These are phyloP conservation scores for Mesitornis unicolor DNA, from an alignment of 2,113 vertebrate species.

Conservation along the genomic window DNA sequence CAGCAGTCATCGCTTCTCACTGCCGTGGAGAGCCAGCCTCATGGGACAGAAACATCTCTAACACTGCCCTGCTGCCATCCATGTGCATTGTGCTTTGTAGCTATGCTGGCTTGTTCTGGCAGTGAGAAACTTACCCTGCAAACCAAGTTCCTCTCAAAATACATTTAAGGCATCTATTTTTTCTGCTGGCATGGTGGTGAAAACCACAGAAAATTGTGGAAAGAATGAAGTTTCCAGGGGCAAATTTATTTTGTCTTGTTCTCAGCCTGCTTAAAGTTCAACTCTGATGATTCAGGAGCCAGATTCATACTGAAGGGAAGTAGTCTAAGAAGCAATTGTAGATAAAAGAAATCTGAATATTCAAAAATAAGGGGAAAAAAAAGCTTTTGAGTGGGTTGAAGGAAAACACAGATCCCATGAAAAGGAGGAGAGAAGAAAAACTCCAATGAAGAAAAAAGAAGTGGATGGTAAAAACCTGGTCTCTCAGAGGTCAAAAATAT, in stretches of 20 bases:
- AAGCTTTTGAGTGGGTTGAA: neutral
- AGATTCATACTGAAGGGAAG: neutral
- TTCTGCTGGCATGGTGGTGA: neutral
- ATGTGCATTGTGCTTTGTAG: neutral
- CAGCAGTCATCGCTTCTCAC: neutral
- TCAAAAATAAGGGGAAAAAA: neutral
- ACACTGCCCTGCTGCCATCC: neutral
- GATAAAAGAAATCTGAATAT: slow-evolving; percentile 35
- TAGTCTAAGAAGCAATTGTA: slow-evolving; percentile 13
- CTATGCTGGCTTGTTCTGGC: neutral
- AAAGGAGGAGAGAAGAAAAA: slow-evolving; percentile 8
- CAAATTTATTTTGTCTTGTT: slow-evolving; percentile 37
- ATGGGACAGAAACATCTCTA: neutral
- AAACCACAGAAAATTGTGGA: slow-evolving; percentile 47
- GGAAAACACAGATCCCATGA: slow-evolving; percentile 31
- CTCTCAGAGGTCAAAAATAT: neutral
- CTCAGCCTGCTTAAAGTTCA: slow-evolving; percentile 17
- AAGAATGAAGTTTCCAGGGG: slow-evolving; percentile 41
- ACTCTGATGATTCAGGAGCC: neutral
- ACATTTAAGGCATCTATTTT: neutral
- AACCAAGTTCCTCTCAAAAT: neutral
- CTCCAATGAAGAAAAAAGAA: neutral
- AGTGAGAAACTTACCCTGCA: neutral
- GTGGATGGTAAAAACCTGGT: neutral
- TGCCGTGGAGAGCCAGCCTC: neutral